Percentiles rank a stretch among this genome's conserved stretches.
Conservation (phyloP, 2,797 vertebrate genomes). For the Tapirus indicus region DNA sequence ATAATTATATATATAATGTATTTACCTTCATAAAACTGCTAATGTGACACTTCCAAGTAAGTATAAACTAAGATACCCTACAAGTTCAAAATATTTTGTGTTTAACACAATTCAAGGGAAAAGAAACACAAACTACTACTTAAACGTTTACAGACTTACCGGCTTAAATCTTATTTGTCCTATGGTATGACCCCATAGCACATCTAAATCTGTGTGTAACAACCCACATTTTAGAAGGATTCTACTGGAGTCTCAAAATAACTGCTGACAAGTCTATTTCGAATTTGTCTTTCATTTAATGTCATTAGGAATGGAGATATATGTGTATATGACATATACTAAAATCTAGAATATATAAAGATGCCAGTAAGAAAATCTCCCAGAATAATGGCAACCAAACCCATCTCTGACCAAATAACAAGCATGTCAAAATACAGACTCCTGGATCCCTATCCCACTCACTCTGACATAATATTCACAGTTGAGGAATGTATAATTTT, state of each 20-base stretch:
- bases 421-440: not conserved
- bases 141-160: not conserved
- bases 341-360: not conserved
- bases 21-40: not conserved
- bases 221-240: not conserved
- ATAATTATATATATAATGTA: not conserved
- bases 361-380: not conserved
- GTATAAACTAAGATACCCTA: not conserved
- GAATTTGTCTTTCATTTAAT: not conserved
- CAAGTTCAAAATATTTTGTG: not conserved
- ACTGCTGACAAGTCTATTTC: not conserved
- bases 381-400: not conserved
- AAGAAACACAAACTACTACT: not conserved
- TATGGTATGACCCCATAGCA: not conserved
- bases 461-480: not conserved
- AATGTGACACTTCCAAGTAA: not conserved
- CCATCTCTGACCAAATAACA: not conserved
- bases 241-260: not conserved
- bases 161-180: not conserved
- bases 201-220: not conserved
- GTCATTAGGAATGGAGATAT: not conserved
- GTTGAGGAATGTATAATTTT: not conserved
- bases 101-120: constrained; percentile 20
- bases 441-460: not conserved
- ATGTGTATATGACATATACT: not conserved